Evolutionary conservation across 2,888 invertebrate species (phyloP), one percentile per base, ranked within the genome.

Genomic region (Bugulina stolonifera): DNA sequence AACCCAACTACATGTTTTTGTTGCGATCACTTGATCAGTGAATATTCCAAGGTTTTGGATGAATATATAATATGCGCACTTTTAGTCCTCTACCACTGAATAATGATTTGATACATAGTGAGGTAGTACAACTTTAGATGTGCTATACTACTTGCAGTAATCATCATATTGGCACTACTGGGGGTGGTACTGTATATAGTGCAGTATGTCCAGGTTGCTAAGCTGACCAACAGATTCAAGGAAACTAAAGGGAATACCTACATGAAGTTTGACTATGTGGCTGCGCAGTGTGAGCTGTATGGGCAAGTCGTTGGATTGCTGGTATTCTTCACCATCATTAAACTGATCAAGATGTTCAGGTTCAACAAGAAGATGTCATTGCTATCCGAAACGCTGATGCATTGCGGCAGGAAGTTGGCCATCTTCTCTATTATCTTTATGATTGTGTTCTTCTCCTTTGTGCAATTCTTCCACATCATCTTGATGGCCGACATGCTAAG

Each of bases 291-390:
- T 74, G 85, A 87, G 73, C 76, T 83, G 10, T 86, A 86, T 77
- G 82, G 82, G 25, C 86, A 86, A 76, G 80, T 85, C 74, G 79
- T 86, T 32, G 86, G 85, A n/a, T 83, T 83, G 77, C 79, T 86
- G 23, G 84, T 86, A 52, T 87, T 87, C 80, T 81, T 86, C 55
- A 83, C 84, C 32, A 85, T 86, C 2, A 78, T 87, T 73, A 86
- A 87, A 78, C 86, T 87, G 79, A 80, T 86, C 72, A 84, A 85
- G 73, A 80, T 87, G 27, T 80, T 87, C 35, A 79, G 86, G 73
- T 87, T 86, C 80, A 86, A 87, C 79, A 82, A 83, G 72, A 76
- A 80, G 57, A 81, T 83, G 73, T 79, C 79, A 52, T 73, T 83
- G 74, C 75, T 84, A 72, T 80, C 81, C 0, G 75, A 80, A 32